Evolutionary conservation across 2,888 invertebrate genomes (phyloP).

Genomic region (Drosophila acutilabella): DNA sequence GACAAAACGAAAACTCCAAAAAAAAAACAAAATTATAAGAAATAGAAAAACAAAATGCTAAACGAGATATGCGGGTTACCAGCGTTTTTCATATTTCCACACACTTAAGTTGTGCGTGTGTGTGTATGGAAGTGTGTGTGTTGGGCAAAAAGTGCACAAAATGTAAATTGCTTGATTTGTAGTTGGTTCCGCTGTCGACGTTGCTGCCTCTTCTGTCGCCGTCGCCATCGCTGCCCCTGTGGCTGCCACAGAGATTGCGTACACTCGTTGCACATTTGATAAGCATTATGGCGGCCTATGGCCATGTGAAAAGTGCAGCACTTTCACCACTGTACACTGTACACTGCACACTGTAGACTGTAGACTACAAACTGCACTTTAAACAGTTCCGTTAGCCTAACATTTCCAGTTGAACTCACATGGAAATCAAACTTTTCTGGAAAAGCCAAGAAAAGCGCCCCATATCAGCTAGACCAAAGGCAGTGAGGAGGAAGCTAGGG

Average conservation of each 20-base stretch:
- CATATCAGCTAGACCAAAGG: neutral
- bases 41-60: too few species aligned
- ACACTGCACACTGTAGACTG: conserved; percentile 10
- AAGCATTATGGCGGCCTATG: conserved; percentile 63
- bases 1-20: conserved; percentile 11
- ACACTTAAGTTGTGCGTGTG: neutral
- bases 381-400: conserved; percentile 9
- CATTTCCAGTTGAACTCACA: conserved; percentile 55
- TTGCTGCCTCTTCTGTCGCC: neutral
- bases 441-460: conserved; percentile 20
- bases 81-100: conserved; percentile 50
- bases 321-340: conserved; percentile 57
- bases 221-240: neutral
- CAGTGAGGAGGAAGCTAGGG: too few species aligned
- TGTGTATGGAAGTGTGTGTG: conserved; percentile 1
- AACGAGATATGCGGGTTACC: conserved; percentile 48
- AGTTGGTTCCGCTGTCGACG: conserved; percentile 11
- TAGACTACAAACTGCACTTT: neutral
- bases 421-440: conserved; percentile 43
- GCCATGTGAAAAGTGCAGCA: conserved; percentile 68
- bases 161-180: conserved; percentile 76
- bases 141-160: conserved; percentile 58
- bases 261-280: conserved; percentile 58
- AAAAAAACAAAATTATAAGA: neutral
- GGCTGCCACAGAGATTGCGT: conserved; percentile 20